These are phyloP conservation scores for Dinoponera quadriceps DNA, from an alignment of 1,140 invertebrate species.

Conservation along the genomic window DNA sequence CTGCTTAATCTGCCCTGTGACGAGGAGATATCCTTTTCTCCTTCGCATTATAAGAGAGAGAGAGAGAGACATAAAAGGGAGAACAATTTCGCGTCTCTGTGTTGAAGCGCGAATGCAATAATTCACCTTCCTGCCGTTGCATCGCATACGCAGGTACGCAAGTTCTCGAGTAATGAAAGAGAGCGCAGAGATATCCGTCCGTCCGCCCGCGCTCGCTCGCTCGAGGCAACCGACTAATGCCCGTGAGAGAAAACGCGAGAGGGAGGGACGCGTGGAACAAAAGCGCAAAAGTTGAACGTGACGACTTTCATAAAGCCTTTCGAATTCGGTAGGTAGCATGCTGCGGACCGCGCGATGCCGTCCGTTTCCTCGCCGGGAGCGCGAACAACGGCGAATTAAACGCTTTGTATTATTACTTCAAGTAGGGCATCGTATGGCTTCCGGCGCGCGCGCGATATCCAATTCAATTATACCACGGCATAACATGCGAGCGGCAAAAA, in stretches of 20 bases:
- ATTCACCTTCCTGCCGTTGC: slow-evolving; percentile 30
- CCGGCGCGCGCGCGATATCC: slow-evolving; percentile 7
- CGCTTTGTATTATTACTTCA: slow-evolving; percentile 34
- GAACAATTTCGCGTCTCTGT: slow-evolving; percentile 29
- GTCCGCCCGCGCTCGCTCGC: background rate
- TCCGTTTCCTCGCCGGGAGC: background rate
- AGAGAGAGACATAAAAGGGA: slow-evolving; percentile 19
- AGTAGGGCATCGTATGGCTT: slow-evolving; percentile 1
- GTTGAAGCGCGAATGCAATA: slow-evolving; percentile 50
- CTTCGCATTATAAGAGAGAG: slow-evolving; percentile 7
- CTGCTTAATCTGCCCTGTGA: slow-evolving; percentile 41
- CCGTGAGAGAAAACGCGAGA: slow-evolving; percentile 16
- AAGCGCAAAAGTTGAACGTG: slow-evolving; percentile 36
- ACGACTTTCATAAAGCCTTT: slow-evolving; percentile 7
- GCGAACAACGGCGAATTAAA: background rate
- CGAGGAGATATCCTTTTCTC: slow-evolving; percentile 21
- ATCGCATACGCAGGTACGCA: background rate
- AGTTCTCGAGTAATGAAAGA: slow-evolving; percentile 31
- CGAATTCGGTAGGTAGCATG: slow-evolving; percentile 14
- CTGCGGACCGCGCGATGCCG: background rate
- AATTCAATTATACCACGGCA: slow-evolving; percentile 30
- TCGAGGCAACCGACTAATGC: slow-evolving; percentile 18
- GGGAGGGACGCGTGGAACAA: slow-evolving; percentile 4
- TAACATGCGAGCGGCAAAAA: background rate
- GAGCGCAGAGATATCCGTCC: background rate